Evolutionary conservation across 2,888 invertebrate genomes (phyloP).

Genomic region (Poecilus cupreus): DNA sequence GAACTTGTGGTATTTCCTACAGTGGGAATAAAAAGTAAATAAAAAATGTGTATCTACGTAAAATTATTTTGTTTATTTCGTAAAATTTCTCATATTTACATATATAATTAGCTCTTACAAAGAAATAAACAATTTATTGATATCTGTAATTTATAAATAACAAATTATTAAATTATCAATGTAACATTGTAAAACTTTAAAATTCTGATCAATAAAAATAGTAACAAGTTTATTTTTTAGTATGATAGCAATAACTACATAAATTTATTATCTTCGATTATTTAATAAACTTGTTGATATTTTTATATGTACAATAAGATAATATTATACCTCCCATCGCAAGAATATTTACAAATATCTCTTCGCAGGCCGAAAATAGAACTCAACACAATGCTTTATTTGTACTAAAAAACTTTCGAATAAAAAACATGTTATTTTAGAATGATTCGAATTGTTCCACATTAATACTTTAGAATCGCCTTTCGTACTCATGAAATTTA

Average conservation of each 20-base stretch:
- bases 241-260: conserved; percentile 5
- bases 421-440: conserved; percentile 13
- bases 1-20: no score
- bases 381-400: conserved; percentile 34
- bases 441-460: conserved; percentile 17
- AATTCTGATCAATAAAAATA: conserved; percentile 26
- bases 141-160: conserved; percentile 33
- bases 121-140: conserved; percentile 39
- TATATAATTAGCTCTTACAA: conserved; percentile 31
- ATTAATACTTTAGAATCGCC: conserved; percentile 17
- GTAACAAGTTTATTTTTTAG: conserved; percentile 43
- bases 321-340: conserved; percentile 23
- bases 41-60: not conserved
- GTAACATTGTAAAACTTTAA: not conserved
- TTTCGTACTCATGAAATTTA: conserved; percentile 7
- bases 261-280: not conserved
- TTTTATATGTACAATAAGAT: conserved; percentile 30
- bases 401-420: conserved; percentile 40
- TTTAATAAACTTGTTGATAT: conserved; percentile 38
- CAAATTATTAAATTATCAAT: conserved; percentile 40
- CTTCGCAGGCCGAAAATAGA: conserved; percentile 17
- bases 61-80: conserved; percentile 47
- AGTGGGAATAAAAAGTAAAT: not conserved
- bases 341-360: conserved; percentile 34
- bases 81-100: conserved; percentile 49